Conservation (phyloP, 2,888 invertebrate species). For the Metallyticus violacea region DNA sequence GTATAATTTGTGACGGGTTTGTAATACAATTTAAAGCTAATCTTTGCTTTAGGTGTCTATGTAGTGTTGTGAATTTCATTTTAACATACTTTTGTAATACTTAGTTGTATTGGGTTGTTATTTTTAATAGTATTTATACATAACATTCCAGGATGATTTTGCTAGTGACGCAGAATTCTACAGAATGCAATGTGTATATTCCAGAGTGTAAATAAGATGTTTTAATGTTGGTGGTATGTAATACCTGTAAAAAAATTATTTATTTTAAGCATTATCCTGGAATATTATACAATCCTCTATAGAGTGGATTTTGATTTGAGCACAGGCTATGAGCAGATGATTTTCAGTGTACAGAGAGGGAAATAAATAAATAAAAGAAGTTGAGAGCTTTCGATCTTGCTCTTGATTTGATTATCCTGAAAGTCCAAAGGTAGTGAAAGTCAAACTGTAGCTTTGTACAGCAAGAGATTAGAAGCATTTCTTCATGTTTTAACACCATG, state of each 20-base stretch:
- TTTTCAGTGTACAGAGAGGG: background rate
- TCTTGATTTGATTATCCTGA: too few species aligned
- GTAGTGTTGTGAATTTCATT: constrained; percentile 13
- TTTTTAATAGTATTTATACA: background rate
- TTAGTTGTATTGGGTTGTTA: background rate
- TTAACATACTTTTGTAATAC: constrained; percentile 2
- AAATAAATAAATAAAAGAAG: background rate
- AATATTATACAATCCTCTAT: background rate
- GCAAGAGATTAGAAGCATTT: too few species aligned
- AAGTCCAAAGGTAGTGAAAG: too few species aligned
- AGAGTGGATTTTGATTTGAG: background rate
- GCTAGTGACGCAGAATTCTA: background rate
- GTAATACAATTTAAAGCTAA: background rate
- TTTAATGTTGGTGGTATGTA: background rate
- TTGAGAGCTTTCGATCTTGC: background rate
- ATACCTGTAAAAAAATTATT: background rate
- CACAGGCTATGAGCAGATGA: background rate
- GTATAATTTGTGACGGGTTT: background rate
- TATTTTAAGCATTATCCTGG: background rate
- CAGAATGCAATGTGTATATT: background rate
- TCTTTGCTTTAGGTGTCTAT: background rate
- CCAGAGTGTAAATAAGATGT: background rate
- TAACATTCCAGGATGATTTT: background rate
- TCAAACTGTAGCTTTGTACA: too few species aligned
- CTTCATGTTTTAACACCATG: too few species aligned